These are phyloP conservation scores for Nerophis ophidion DNA, from an alignment of 2,113 vertebrate species.

Conservation along the genomic window DNA sequence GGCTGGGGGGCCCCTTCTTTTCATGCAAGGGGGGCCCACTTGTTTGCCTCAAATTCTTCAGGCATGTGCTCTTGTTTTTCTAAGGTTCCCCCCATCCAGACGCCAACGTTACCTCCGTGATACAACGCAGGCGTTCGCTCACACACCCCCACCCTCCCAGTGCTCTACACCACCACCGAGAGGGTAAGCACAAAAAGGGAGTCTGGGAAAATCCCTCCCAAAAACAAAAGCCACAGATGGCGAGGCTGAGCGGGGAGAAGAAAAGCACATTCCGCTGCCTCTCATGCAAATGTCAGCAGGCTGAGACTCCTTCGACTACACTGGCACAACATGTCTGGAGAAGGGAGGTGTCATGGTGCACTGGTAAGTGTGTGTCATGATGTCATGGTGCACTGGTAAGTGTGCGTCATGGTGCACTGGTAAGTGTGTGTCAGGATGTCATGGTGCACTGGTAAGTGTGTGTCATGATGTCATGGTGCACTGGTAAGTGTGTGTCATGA, in stretches of 20 bases:
- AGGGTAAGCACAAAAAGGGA: conserved; percentile 25
- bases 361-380: no score
- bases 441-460: no score
- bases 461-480: no score
- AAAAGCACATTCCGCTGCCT: conserved; percentile 61
- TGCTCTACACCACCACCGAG: no score
- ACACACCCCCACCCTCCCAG: background rate
- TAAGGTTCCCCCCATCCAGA: conserved; percentile 47
- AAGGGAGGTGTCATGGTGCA: no score
- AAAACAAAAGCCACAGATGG: conserved; percentile 48
- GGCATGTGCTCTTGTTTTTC: conserved; percentile 57
- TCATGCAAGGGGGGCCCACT: conserved; percentile 44
- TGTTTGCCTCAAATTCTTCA: conserved; percentile 65
- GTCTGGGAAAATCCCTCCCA: conserved; percentile 55
- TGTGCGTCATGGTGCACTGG: no score
- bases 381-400: no score
- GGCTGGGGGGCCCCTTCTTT: conserved; percentile 28
- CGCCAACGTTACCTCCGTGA: conserved; percentile 26
- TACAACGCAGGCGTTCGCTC: conserved; percentile 1
- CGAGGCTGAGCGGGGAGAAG: conserved; percentile 31
- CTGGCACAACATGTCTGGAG: no score
- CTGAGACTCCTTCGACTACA: no score
- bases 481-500: no score
- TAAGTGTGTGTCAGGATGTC: no score
- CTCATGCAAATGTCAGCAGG: conserved; percentile 45